Base-by-base conservation (phyloP, 2,888 invertebrate species). In the Siphonodentalium dalli region DNA sequence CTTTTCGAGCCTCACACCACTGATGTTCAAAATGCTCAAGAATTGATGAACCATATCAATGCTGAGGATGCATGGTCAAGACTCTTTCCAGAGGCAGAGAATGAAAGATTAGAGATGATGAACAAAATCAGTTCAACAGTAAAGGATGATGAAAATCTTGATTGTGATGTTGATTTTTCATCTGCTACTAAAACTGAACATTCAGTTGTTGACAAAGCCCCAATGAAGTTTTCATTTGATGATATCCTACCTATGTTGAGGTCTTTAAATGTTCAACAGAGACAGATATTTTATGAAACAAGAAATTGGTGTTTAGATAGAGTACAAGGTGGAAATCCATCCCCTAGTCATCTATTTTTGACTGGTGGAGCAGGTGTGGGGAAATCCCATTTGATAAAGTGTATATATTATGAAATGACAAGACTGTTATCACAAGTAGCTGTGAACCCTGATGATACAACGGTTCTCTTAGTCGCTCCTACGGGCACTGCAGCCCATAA, bases 321-420 rank as follows among this genome's bases (percentile, higher is more conserved):
- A 13, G 33, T 37, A 2, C 26, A 45, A 15, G 26, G 26, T 15
- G 5, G n/a, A 26, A 28, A 31, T 9, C 24, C 23, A 3, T 24
- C 42, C 33, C 55, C 39, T 20, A 29, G 15, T 34, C 24, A 44
- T 18, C 6, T 54, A 24, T 54, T 40, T 54, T 13, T 35, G 6
- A 49, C 40, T 20, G 54, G 48, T 20, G 52, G 46, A 7, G 52
- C 45, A 13, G 45, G 52, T 2, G 38, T 28, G 2, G 52, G 52
- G 7, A 52, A 44, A 27, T 34, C 27, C 11, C 35, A 49, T 40
- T 13, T 54, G 9, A 24, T 48, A 9, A 49, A 54, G 20, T 29
- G 35, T 27, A 21, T 54, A 4, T 11, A 54, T 35, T 33, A 48
- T 35, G 48, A 54, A 49, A 29, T 45, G 8, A 38, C 15, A n/a